These are phyloP conservation scores for Danio kyathit DNA, from an alignment of 2,797 vertebrate species.

Conservation along the genomic window DNA sequence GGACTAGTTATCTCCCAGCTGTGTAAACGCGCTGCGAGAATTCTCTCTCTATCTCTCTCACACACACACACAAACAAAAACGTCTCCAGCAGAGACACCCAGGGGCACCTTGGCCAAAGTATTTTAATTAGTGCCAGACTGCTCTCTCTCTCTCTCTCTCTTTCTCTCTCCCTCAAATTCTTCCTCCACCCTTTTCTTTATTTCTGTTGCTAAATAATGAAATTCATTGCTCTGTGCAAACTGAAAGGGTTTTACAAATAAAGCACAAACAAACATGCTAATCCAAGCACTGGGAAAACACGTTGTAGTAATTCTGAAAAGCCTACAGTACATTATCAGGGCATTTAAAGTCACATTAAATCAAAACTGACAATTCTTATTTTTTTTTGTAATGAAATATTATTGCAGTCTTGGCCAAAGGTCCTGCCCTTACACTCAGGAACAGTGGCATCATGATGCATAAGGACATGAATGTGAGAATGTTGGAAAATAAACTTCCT, in stretches of 20 bases:
- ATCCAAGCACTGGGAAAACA: constrained; percentile 4
- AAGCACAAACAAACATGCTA: background rate
- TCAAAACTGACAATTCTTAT: background rate
- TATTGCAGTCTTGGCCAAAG: no score
- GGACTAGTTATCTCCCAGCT: constrained; percentile 59
- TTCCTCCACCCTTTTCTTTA: constrained; percentile 19
- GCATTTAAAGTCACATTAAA: background rate
- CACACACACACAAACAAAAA: constrained; percentile 59
- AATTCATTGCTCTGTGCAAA: constrained; percentile 5
- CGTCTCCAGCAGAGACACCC: constrained; percentile 39
- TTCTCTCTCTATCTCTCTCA: background rate
- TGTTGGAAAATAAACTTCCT: no score
- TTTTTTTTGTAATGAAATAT: no score
- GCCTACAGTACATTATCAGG: background rate
- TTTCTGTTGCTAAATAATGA: constrained; percentile 1
- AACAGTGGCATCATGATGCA: no score
- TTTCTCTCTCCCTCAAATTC: constrained; percentile 19
- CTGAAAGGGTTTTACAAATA: constrained; percentile 28
- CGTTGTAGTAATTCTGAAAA: background rate
- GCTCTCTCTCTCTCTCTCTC: constrained; percentile 31
- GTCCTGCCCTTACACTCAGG: no score
- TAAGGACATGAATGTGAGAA: no score
- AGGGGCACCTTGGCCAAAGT: constrained; percentile 50
- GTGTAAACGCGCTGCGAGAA: constrained; percentile 56
- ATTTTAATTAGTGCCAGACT: constrained; percentile 75